Evolutionary conservation across 2,888 invertebrate genomes (phyloP), one percentile per base, ranked within the genome.

Genomic region (Drosophila maculinotata): DNA sequence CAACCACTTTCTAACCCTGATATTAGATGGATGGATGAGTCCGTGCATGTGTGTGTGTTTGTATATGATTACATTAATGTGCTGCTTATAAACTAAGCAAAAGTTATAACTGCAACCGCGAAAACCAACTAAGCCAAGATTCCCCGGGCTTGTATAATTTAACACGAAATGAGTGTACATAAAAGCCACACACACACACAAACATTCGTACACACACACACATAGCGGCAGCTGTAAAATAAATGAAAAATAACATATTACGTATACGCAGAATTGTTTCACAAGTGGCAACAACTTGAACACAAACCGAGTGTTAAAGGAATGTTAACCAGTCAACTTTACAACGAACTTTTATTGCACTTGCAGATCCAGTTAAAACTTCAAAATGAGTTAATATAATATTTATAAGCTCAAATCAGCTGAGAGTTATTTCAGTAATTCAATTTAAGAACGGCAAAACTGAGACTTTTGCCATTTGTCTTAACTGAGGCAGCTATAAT

Each of bases 261-360:
- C 76, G 66, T 44, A 63, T 70, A 74, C 73, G 70, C 76, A 58
- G 62, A 69, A 51, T 62, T 58, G 65, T 45, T 51, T 57, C 38
- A 35, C 68, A 56, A 68, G 51, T 47, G 28, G 48, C 68, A 20
- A 35, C n/a, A 52, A 35, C 23, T 36, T 33, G 26, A 41, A 23
- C 52, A 20, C 42, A 35, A 48, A 23, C 38, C 33, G 9, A 31
- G 44, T 14, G 15, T 14, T 9, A 15, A 23, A 42, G 12, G 9
- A 31, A 9, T 31, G n/a, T 53, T 20, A 42, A 35, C 15, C 6
- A 10, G 28, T 6, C 31, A 25, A 17, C 6, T 20, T 23, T 7
- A 28, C 35, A 47, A 47, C 53, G 35, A 49, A 48, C 14, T 44
- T 4, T 1, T 9, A 26, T 14, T 47, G 30, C 60, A 56, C 62